Percentiles rank a stretch among this genome's conserved stretches.
Conservation (phyloP, 2,113 vertebrate species). For the Phrynocephalus versicolor region DNA sequence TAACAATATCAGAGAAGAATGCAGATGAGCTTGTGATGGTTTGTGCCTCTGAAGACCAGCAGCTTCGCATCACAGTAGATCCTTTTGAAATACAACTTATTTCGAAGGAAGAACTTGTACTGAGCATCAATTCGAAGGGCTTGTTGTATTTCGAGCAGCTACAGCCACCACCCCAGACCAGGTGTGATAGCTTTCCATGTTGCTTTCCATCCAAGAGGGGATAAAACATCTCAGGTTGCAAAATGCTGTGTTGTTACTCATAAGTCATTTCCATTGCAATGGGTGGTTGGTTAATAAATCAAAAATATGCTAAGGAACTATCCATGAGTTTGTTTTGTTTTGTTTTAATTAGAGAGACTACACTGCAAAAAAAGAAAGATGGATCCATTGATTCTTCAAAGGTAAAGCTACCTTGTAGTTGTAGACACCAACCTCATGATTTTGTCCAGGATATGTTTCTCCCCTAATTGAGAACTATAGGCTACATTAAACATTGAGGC, state of each 20-base stretch:
- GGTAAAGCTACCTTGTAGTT: constrained; percentile 60
- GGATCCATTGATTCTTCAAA: constrained; percentile 50
- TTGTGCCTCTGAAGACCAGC: constrained; percentile 72
- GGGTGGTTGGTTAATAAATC: not conserved
- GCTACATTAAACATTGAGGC: not conserved
- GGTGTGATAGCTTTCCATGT: constrained; percentile 45
- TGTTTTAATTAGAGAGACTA: constrained; percentile 60
- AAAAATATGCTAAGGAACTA: not conserved
- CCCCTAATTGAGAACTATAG: not conserved
- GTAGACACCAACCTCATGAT: not conserved
- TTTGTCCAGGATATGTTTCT: constrained; percentile 16
- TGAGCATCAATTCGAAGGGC: constrained; percentile 85
- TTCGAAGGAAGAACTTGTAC: constrained; percentile 74
- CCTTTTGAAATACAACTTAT: constrained; percentile 85
- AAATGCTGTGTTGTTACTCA: not conserved
- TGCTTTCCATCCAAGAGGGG: constrained; percentile 12
- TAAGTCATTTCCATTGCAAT: not conserved
- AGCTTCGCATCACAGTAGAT: constrained; percentile 72
- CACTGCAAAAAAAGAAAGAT: constrained; percentile 56
- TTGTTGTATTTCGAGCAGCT: constrained; percentile 87
- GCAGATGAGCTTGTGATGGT: constrained; percentile 72
- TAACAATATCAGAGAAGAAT: constrained; percentile 72
- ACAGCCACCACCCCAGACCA: constrained; percentile 70
- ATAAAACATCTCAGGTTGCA: not conserved
- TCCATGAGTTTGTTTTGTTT: constrained; percentile 33